phyloP scores from a whole-genome alignment of 2,113 vertebrate species.

The Rhinolophus ferrumequinum region DNA sequence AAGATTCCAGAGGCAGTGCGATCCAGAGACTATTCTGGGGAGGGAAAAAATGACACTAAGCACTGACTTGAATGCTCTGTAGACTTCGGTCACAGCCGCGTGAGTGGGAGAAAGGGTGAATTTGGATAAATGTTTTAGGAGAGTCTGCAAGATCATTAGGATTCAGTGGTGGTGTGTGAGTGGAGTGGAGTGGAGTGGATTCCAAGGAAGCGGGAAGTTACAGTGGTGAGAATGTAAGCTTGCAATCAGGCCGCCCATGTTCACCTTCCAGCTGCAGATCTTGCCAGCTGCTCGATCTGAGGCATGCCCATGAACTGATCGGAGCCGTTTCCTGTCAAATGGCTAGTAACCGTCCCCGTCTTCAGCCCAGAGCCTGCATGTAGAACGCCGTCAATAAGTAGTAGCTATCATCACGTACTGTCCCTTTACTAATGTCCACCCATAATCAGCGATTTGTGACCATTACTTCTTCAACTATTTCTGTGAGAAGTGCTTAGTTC shows the following conservation, averaged over 20 bases:
- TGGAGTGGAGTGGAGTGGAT: not conserved
- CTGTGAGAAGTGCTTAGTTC: not conserved
- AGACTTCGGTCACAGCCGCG: no score
- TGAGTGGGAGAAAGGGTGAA: not conserved
- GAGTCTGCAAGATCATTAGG: not conserved
- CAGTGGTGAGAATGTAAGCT: not conserved
- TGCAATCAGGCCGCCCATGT: not conserved
- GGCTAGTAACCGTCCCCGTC: not conserved
- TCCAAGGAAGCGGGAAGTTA: not conserved
- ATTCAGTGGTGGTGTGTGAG: not conserved
- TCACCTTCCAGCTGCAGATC: not conserved
- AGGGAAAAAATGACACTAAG: not conserved
- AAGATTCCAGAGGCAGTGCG: slow-evolving; percentile 67
- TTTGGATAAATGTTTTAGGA: not conserved
- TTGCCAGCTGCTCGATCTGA: not conserved
- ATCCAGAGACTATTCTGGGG: not conserved
- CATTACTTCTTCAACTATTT: not conserved
- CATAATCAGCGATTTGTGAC: not conserved
- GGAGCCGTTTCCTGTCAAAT: not conserved
- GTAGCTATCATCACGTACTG: not conserved
- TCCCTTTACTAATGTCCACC: not conserved
- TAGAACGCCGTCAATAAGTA: not conserved
- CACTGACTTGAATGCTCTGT: not conserved
- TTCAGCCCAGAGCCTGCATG: not conserved
- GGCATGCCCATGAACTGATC: not conserved